Evolutionary conservation across 2,113 vertebrate genomes (phyloP).

Genomic region (Beaufortia kweichowensis): DNA sequence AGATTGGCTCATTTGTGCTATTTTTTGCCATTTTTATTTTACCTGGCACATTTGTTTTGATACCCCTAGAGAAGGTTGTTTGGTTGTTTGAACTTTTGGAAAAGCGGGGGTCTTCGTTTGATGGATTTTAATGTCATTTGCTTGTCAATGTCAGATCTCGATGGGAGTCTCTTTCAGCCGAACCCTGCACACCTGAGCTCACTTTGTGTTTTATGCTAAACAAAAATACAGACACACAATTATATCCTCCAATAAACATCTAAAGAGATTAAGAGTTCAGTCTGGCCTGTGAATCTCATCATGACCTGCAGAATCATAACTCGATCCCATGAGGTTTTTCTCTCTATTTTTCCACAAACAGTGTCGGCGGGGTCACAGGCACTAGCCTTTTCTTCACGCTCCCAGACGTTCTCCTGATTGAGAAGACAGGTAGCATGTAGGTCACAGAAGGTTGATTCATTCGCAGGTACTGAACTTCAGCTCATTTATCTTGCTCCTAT

Average conservation of each 20-base stretch:
- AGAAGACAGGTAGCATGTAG: conserved; percentile 32
- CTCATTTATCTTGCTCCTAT: conserved; percentile 44
- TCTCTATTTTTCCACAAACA: conserved; percentile 21
- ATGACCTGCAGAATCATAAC: conserved; percentile 36
- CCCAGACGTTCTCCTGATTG: neutral
- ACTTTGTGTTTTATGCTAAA: neutral
- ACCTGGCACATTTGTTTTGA: conserved; percentile 18
- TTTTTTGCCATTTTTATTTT: neutral
- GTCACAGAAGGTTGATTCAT: conserved; percentile 49
- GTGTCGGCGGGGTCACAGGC: conserved; percentile 32
- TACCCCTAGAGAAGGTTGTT: conserved; percentile 4
- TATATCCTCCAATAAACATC: conserved; percentile 9
- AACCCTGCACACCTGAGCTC: neutral
- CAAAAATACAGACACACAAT: conserved; percentile 9
- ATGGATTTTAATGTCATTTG: conserved; percentile 56
- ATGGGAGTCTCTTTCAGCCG: conserved; percentile 38
- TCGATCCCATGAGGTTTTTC: conserved; percentile 18
- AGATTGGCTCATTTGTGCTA: neutral
- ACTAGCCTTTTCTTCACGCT: conserved; percentile 12
- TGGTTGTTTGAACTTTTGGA: conserved; percentile 52
- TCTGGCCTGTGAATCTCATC: neutral
- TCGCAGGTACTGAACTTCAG: conserved; percentile 21
- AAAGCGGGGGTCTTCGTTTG: conserved; percentile 28
- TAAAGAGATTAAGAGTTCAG: neutral
- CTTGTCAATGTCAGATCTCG: conserved; percentile 31